Evolutionary conservation across 2,888 invertebrate species (phyloP), one percentile per base, ranked within the genome.

Genomic region (Apotomis betuletana): DNA sequence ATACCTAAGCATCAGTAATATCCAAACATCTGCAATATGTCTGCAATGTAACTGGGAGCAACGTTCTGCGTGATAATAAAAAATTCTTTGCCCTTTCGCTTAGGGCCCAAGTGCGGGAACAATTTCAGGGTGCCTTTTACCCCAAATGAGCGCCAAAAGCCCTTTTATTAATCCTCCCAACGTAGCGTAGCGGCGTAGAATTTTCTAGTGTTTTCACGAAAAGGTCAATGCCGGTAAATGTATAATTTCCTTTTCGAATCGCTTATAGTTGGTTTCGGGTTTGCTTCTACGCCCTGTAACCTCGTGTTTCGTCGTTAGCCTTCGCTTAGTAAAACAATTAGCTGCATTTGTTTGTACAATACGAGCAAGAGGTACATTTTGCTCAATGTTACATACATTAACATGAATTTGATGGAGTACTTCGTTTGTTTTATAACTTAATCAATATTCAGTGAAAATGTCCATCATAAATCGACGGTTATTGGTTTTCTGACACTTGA

Each of bases 261-360:
- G 44, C 60, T 60, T 67, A 52, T n/a, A 52, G 27, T 55, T 4
- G 4, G 60, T 54, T 9, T 62, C 62, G 10, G 5, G 27, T 61
- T 51, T 46, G 54, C 38, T 61, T 63, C 27, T 44, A 58, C 69
- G 61, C 41, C 67, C 52, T 59, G 58, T 54, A 59, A 68, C 72
- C 72, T 72, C 63, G 68, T 44, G 46, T 68, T 63, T 68, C 58
- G 72, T 63, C 63, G 67, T 67, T 63, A 68, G 52, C 72, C 67
- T 72, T 72, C 62, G 52, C 46, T 59, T 41, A 54, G 52, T 59
- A 52, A 72, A 72, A 68, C 63, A 72, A 72, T 72, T 72, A 72
- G 62, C 52, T 52, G 52, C 67, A 62, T 71, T 72, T 72, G 72
- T 63, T 72, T 68, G 52, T 57, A 57, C 62, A 38, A 58, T 59